Conservation (phyloP, 2,113 vertebrate genomes). For the Lophochroa leadbeateri region DNA sequence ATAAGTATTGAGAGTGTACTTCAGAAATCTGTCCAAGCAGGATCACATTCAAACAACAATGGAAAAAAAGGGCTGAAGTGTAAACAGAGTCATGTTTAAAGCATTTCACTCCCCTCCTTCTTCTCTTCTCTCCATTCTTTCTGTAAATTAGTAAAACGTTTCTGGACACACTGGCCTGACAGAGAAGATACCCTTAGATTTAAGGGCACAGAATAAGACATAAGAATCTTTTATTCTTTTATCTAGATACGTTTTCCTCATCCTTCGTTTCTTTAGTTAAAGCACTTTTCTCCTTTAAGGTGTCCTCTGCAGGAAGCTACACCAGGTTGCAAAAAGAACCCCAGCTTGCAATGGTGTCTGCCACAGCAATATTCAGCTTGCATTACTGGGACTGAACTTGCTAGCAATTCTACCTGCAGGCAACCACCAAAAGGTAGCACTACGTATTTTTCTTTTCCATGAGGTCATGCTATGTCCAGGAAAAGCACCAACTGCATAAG, state of each 20-base stretch:
- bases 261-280: not conserved
- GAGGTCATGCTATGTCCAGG: not conserved
- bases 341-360: not conserved
- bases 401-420: not conserved
- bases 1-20: not conserved
- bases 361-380: not conserved
- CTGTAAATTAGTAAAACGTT: not conserved
- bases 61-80: constrained; percentile 8
- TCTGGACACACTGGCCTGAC: not conserved
- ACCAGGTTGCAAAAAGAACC: not conserved
- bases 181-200: not conserved
- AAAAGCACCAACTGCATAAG: not conserved
- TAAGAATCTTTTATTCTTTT: not conserved
- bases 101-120: not conserved
- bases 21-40: constrained; percentile 43
- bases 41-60: constrained; percentile 40
- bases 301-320: not conserved
- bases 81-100: constrained; percentile 23
- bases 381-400: not conserved
- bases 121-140: not conserved
- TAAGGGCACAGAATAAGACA: not conserved
- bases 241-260: not conserved
- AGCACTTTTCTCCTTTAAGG: not conserved
- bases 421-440: not conserved
- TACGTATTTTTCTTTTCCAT: not conserved